These are phyloP conservation scores for Grantiella picta DNA, from an alignment of 2,113 vertebrate genomes.

Conservation along the genomic window DNA sequence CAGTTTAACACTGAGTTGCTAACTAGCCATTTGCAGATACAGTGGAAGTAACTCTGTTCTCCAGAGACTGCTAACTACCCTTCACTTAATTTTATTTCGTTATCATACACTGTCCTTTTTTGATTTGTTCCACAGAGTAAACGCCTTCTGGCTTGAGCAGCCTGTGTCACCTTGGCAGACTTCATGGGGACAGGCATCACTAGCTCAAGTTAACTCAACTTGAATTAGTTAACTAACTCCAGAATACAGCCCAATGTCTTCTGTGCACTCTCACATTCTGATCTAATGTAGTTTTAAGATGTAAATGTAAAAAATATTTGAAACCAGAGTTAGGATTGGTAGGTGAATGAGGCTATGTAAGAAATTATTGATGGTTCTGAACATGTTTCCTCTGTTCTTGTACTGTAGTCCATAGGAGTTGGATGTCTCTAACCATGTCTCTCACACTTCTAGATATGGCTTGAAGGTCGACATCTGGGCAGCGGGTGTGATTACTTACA, in stretches of 20 bases:
- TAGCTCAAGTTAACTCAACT: neutral
- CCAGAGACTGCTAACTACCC: neutral
- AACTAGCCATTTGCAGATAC: neutral
- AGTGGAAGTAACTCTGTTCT: neutral
- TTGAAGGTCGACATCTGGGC: slow-evolving; percentile 99
- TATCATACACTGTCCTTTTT: neutral
- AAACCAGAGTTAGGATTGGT: neutral
- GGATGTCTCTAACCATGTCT: slow-evolving; percentile 34
- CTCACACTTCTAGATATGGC: slow-evolving; percentile 83
- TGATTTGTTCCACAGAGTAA: neutral
- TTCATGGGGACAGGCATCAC: neutral
- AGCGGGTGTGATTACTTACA: slow-evolving; percentile 95
- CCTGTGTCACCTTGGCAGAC: neutral
- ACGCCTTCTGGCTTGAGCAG: neutral
- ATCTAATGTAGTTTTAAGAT: neutral
- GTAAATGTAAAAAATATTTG: neutral
- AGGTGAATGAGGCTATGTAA: neutral
- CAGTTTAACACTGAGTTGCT: neutral
- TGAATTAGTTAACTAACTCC: neutral
- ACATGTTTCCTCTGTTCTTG: neutral
- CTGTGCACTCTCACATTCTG: neutral
- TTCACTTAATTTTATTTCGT: neutral
- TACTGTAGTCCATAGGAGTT: neutral
- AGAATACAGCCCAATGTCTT: neutral
- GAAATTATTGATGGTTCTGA: neutral